Base-by-base conservation (phyloP, 2,888 invertebrate species). In the Oasisia sp. region DNA sequence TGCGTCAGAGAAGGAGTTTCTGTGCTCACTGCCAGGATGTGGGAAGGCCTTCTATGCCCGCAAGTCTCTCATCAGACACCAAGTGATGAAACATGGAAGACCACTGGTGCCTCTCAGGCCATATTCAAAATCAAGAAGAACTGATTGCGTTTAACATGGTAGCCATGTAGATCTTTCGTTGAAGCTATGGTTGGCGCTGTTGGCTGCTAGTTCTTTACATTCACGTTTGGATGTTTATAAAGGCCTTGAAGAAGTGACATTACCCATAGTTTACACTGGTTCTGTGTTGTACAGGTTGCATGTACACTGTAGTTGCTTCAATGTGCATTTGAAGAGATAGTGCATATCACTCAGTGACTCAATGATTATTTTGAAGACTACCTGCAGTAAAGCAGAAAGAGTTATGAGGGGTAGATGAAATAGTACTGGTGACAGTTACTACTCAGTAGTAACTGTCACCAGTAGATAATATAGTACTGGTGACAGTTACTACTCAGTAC, bases 51-150 rank as follows among this genome's bases (percentile, higher is more conserved):
- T 74, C 74, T 74, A 74, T 74, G 74, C 74, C 27, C 74, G 74
- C 2, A 74, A 74, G 74, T 74, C 74, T 74, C 74, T 74, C 27
- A 74, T 74, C 27, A 74, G 74, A 74, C 74, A 74, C n/a, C 74
- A 74, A 74, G 74, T 74, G 74, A 27, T 74, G 74, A 74, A 74
- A 74, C 74, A 74, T 27, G 74, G 74, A 19, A 74, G 74, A n/a
- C 74, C 74, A n/a, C n/a, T 74, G 74, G 74, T 74, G 74, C 74
- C 74, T 74, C 74, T 74, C 27, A n/a, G 74, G 27, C 74, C 74
- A 74, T 74, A 74, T 74, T 74, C 27, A 1, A 14, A 74, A 27
- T 27, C 27, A 74, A 74, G 19, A 74, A 74, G 7, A 74, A 74
- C n/a, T 74, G 74, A 74, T 74, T 74, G 7, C 27, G 7, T 74